These are phyloP conservation scores for Lycophotia porphyrea DNA, from an alignment of 2,888 invertebrate species.

Conservation along the genomic window DNA sequence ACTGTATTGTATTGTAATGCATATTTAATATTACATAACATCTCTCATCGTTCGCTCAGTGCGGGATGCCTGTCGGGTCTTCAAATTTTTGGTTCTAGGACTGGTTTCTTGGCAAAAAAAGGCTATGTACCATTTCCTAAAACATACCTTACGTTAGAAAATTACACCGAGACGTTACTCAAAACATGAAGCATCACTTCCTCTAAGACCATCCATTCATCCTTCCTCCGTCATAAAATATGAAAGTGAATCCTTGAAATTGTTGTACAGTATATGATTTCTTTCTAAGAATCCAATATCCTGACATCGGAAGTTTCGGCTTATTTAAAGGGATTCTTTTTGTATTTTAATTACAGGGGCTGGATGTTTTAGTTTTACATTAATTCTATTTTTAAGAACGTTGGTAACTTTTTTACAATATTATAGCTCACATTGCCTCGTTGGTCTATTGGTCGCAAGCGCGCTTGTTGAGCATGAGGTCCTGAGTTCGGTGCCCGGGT, in stretches of 20 bases:
- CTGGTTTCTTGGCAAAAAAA: no score
- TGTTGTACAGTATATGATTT: constrained; percentile 7
- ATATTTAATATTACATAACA: no score
- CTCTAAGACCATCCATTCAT: no score
- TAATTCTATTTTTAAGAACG: background rate
- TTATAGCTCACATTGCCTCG: background rate
- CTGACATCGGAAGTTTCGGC: constrained; percentile 14
- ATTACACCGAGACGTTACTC: background rate
- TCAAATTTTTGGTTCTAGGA: no score
- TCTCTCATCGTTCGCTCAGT: no score
- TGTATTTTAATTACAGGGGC: constrained; percentile 19
- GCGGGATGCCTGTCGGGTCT: no score
- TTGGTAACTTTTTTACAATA: background rate
- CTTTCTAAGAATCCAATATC: constrained; percentile 19
- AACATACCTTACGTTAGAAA: background rate
- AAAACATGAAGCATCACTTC: background rate
- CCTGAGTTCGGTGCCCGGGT: no score
- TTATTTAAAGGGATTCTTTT: constrained; percentile 16
- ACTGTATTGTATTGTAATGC: no score
- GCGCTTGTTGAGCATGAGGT: no score
- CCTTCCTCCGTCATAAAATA: background rate
- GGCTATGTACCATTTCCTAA: no score
- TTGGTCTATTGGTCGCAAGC: no score
- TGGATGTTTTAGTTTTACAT: background rate
- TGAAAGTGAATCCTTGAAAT: background rate